Evolutionary conservation across 2,113 vertebrate species (phyloP).

Genomic region (Meleagris gallopavo): DNA sequence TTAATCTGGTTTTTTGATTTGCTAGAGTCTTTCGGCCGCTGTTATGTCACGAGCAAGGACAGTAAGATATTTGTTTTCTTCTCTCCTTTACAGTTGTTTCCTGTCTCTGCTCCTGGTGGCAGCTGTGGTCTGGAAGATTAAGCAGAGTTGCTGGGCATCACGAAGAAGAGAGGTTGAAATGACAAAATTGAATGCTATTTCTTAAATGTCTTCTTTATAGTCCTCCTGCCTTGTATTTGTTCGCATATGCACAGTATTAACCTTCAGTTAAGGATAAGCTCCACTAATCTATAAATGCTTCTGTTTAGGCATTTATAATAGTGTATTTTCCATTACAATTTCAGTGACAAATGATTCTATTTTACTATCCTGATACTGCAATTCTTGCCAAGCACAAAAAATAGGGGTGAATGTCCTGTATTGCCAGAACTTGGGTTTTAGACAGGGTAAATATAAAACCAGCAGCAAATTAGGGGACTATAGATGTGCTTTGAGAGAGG

Average conservation of each 20-base stretch:
- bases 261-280: constrained; percentile 23
- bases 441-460: neutral
- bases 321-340: neutral
- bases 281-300: constrained; percentile 10
- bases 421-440: neutral
- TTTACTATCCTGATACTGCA: constrained; percentile 18
- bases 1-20: neutral
- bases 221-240: neutral
- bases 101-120: constrained; percentile 94
- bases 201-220: neutral
- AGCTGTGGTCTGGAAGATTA: constrained; percentile 97
- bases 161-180: constrained; percentile 89
- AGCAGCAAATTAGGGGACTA: neutral
- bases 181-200: neutral
- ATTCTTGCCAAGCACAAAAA: neutral
- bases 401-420: neutral
- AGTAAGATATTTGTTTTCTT: neutral
- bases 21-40: neutral
- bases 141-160: constrained; percentile 96
- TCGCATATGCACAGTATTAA: neutral
- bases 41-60: neutral
- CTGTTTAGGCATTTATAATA: neutral
- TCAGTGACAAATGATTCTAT: neutral
- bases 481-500: neutral
- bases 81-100: constrained; percentile 86